Evolutionary conservation across 2,113 vertebrate species (phyloP), one percentile per base, ranked within the genome.

Genomic region (Pagrus major): DNA sequence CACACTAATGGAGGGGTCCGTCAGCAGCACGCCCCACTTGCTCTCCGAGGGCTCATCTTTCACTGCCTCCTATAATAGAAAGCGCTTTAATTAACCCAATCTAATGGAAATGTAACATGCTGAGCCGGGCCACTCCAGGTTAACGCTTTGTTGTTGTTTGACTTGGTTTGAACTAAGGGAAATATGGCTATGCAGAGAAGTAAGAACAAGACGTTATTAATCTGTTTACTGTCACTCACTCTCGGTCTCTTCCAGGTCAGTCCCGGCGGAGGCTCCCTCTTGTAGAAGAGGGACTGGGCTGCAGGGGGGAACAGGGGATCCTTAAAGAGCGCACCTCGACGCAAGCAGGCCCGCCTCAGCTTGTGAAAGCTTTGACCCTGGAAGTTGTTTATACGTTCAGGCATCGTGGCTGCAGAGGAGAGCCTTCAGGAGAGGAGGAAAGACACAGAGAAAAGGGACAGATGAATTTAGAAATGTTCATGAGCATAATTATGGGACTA

Each of bases 231-330:
- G 3, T 27, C 23, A 16, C 93, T 93, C 87, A 96, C 96, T 90
- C 85, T 71, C 0, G 96, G 96, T 47, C 96, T 94, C 89, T 92
- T 96, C 96, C 96, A 96, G 72, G 88, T 93, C 76, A 96, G 80
- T 15, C 92, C 93, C 0, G 86, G 88, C 18, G 95, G 94, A 4
- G 94, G 92, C 12, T 88, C 73, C 67, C 94, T 68, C 41, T 91
- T 95, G 82, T 94, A 96, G 81, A 96, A 96, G 31, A 96, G 90
- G 11, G 95, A 96, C 68, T 93, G 88, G 46, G 90, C 76, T 3
- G 77, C 81, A 49, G 94, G 66, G 0, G 94, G 94, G 80, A 96
- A 96, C 20, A 91, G 66, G 1, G 96, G 94, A 42, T 96, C 96
- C 82, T 95, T 92, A 70, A 96, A 96, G 59, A 95, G 91, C 2